Conservation (phyloP, 2,797 vertebrate species). For the Acridotheres tristis region DNA sequence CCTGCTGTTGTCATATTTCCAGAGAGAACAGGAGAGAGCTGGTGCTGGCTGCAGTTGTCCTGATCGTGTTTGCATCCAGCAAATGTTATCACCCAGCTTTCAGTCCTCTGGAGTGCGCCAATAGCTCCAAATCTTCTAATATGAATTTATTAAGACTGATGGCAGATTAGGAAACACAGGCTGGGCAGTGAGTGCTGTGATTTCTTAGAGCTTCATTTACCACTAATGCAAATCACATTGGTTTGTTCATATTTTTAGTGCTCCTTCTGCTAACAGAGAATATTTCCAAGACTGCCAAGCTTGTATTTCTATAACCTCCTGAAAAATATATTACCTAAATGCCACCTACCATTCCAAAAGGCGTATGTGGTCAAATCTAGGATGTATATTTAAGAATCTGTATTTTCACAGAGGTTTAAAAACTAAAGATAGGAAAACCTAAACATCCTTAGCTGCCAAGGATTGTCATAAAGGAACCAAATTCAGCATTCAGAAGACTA, state of each 20-base stretch:
- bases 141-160: slow-evolving; percentile 14
- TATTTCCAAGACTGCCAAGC: neutral
- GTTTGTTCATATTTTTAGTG: neutral
- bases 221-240: neutral
- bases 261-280: neutral
- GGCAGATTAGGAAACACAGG: neutral
- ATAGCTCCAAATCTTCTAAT: neutral
- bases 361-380: neutral
- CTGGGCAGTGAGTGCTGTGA: neutral
- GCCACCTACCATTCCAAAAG: neutral
- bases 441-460: neutral
- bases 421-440: neutral
- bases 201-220: neutral
- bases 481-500: neutral
- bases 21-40: neutral
- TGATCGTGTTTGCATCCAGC: neutral
- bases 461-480: neutral
- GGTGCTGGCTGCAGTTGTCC: neutral
- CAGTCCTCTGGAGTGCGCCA: slow-evolving; percentile 24
- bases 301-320: neutral
- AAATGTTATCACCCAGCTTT: neutral
- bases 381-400: neutral
- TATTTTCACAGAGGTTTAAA: neutral
- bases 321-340: neutral
- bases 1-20: neutral